Evolutionary conservation across 2,888 invertebrate species (phyloP), one percentile per base, ranked within the genome.

Genomic region (Parnassius apollo): DNA sequence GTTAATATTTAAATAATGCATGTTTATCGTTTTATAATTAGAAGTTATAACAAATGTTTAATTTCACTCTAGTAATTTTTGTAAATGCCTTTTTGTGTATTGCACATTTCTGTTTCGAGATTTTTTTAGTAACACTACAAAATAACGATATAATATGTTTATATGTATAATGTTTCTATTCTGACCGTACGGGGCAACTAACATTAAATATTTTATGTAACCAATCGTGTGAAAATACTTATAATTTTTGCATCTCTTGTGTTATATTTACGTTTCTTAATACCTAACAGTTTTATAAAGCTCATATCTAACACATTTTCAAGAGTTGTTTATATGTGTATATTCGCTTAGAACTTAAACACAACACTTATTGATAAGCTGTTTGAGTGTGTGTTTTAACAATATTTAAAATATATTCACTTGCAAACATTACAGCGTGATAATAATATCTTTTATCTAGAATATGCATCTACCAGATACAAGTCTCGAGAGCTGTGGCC

Each of bases 121-220:
- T n/a, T 1, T 48, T 48, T 48, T 25, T 25, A 25, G 2, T 25
- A 2, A 25, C 25, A 25, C 4, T 8, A 13, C 48, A 2, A 45
- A 11, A 2, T 46, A 46, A 46, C 48, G 7, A 12, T 2, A 12
- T 48, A 48, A 48, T 3, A 2, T 11, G 12, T 46, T 48, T n/a
- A n/a, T n/a, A n/a, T n/a, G 13, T 48, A 13, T 12, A 51, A 54
- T 48, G 63, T 65, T 68, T 72, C 73, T 67, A 71, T 69, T 69
- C 64, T 69, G 70, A 68, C 62, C 67, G 70, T 48, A 46, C 56
- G 48, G 56, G 59, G 4, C 35, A 35, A 35, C 35, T 35, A 35
- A 35, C 35, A 4, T 7, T 64, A 59, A 45, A 45, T n/a, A 35
- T 9, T n/a, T 50, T 4, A 35, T 35, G 35, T 63, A 62, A 45